Percentiles rank a stretch among this genome's conserved stretches.
phyloP scores from a whole-genome alignment of 2,888 invertebrate species.

The Julus scanicus region DNA sequence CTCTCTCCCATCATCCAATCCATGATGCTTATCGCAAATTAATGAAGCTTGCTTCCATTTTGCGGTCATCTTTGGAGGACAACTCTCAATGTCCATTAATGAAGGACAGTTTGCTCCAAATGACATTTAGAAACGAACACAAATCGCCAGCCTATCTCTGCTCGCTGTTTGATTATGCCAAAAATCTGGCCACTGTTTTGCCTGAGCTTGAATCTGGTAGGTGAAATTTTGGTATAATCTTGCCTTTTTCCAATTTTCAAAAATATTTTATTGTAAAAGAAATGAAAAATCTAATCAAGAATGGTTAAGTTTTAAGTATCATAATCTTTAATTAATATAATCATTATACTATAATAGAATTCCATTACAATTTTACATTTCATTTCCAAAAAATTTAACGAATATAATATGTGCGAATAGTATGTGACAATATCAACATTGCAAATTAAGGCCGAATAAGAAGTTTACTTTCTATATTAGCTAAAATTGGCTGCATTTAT shows the following conservation, averaged over 20 bases:
- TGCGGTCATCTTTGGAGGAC: background rate
- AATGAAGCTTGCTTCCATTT: background rate
- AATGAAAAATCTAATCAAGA: too few species aligned
- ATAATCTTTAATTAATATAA: too few species aligned
- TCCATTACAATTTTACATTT: too few species aligned
- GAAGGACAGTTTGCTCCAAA: background rate
- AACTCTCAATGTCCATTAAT: background rate
- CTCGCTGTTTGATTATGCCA: constrained; percentile 49
- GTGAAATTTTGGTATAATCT: background rate
- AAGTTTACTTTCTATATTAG: too few species aligned
- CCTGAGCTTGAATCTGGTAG: constrained; percentile 47
- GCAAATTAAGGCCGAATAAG: too few species aligned
- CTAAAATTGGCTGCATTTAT: too few species aligned
- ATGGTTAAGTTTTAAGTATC: too few species aligned
- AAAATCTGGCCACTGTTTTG: constrained; percentile 35
- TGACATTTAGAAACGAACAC: background rate
- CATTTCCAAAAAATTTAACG: too few species aligned
- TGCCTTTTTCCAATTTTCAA: background rate
- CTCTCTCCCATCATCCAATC: background rate
- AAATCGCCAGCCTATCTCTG: constrained; percentile 49
- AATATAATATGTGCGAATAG: too few species aligned
- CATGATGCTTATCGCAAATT: constrained; percentile 26
- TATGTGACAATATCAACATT: too few species aligned
- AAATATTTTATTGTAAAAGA: too few species aligned
- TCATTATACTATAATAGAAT: too few species aligned